These are phyloP conservation scores for Rynchops niger DNA, from an alignment of 2,113 vertebrate species.

Conservation along the genomic window DNA sequence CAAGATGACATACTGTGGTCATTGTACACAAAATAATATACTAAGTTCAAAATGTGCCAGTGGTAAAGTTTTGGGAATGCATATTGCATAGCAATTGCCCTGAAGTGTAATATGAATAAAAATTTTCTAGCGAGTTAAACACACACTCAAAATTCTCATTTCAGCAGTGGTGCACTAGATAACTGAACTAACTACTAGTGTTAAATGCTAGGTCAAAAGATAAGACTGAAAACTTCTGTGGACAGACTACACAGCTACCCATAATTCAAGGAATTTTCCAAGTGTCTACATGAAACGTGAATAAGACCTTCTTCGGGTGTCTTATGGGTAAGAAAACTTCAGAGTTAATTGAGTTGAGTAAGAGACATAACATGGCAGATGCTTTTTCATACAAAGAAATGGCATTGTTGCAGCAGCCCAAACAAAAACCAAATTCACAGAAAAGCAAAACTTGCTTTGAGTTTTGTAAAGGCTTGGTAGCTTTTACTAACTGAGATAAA, in stretches of 20 bases:
- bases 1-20: background rate
- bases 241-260: background rate
- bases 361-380: background rate
- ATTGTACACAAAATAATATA: background rate
- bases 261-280: background rate
- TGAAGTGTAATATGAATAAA: background rate
- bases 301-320: too few relatives aligned
- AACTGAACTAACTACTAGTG: background rate
- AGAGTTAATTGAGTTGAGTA: background rate
- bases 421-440: background rate
- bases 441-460: background rate
- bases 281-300: accelerated
- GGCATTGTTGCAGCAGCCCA: background rate
- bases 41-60: background rate
- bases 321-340: background rate
- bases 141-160: background rate
- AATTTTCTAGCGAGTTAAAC: background rate
- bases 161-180: background rate
- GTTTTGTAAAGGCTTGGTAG: background rate
- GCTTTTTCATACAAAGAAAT: background rate
- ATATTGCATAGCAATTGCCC: background rate
- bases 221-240: background rate
- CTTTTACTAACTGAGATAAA: background rate
- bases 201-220: background rate
- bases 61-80: background rate